Evolutionary conservation across 1,140 invertebrate species (phyloP).

Genomic region (Lutraria rhynchaena): DNA sequence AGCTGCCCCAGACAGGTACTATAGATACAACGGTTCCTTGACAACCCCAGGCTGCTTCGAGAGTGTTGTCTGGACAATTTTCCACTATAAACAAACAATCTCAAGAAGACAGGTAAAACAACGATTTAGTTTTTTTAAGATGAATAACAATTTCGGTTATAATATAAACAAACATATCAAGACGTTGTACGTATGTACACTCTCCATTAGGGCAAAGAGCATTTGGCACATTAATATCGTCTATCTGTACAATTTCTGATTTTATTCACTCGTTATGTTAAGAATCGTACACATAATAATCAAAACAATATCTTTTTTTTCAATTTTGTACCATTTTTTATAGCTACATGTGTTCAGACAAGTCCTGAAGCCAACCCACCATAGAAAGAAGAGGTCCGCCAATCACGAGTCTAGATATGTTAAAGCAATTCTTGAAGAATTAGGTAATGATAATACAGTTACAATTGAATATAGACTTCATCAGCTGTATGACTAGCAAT

Average conservation of each 20-base stretch:
- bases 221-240: not conserved
- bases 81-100: constrained; percentile 85
- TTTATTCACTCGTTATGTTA: too few relatives aligned
- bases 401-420: not conserved
- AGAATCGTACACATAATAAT: too few relatives aligned
- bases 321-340: not conserved
- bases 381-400: constrained; percentile 37
- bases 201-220: not conserved
- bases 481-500: not conserved
- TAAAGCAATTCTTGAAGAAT: constrained; percentile 18
- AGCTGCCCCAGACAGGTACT: constrained; percentile 80
- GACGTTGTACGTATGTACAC: not conserved
- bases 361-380: constrained; percentile 44
- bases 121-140: not conserved
- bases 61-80: constrained; percentile 89
- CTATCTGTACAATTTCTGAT: too few relatives aligned
- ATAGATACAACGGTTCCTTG: constrained; percentile 88
- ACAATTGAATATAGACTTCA: not conserved
- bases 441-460: constrained; percentile 35
- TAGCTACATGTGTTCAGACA: constrained; percentile 54
- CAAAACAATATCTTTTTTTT: too few relatives aligned
- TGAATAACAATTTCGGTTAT: not conserved
- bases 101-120: constrained; percentile 87
- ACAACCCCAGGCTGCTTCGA: constrained; percentile 90
- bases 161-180: not conserved